phyloP scores from a whole-genome alignment of 2,113 vertebrate species.

The Felis catus region DNA sequence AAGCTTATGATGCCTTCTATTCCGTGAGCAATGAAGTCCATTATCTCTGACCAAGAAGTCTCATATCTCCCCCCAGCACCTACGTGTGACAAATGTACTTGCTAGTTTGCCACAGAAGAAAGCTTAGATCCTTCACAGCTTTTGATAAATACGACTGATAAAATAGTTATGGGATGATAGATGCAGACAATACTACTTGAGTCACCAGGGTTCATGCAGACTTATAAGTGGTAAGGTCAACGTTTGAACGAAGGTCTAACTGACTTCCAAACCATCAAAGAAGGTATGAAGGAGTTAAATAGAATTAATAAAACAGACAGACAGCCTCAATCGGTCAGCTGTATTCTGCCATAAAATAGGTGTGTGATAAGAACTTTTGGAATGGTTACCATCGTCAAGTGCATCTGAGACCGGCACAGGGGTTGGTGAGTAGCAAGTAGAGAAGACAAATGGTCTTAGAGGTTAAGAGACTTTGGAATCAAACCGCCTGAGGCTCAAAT shows the following conservation, averaged over 20 bases:
- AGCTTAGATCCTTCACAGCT: neutral
- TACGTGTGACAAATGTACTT: neutral
- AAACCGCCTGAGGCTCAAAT: neutral
- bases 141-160: neutral
- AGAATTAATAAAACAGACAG: neutral
- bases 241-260: neutral
- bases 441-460: conserved; percentile 31
- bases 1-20: neutral
- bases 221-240: neutral
- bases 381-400: neutral
- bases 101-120: neutral
- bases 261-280: neutral
- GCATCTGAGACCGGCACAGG: neutral
- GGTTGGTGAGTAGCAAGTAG: neutral
- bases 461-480: neutral
- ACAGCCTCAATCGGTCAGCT: neutral
- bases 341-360: fast-evolving
- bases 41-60: neutral
- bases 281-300: neutral
- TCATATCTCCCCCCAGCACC: neutral
- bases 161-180: neutral
- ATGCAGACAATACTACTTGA: neutral
- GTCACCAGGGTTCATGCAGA: neutral
- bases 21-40: neutral
- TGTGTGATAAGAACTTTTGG: neutral